Conservation (phyloP, 2,113 vertebrate species). For the Rhinopomastus cyanomelas region DNA sequence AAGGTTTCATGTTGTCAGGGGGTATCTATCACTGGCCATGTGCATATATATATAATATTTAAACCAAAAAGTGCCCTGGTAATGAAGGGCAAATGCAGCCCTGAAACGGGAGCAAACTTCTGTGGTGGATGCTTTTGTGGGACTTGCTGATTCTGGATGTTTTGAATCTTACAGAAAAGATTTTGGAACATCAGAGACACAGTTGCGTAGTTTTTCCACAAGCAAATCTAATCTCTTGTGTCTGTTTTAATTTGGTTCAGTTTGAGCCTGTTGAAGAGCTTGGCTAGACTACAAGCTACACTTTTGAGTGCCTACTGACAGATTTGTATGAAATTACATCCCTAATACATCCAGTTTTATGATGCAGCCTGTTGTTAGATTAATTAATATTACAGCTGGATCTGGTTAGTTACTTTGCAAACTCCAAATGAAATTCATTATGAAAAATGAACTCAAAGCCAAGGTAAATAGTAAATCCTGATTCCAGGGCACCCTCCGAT, state of each 20-base stretch:
- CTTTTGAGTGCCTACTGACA: background rate
- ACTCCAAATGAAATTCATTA: background rate
- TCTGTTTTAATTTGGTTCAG: background rate
- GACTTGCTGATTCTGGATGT: background rate
- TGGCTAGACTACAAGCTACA: background rate
- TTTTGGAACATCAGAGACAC: background rate
- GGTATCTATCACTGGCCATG: background rate
- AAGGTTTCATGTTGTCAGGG: background rate
- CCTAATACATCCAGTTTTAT: background rate
- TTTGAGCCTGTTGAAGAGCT: background rate
- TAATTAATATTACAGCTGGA: background rate
- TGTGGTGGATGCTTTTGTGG: background rate
- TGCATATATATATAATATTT: accelerated
- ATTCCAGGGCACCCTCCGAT: background rate
- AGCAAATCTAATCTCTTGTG: background rate
- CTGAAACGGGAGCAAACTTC: background rate
- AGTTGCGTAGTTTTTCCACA: background rate
- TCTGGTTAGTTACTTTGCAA: background rate
- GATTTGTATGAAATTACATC: background rate
- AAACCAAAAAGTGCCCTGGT: background rate
- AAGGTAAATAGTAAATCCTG: background rate
- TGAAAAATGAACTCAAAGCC: background rate
- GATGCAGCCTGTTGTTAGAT: background rate
- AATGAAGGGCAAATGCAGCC: background rate
- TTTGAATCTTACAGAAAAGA: background rate